Evolutionary conservation across 2,113 vertebrate genomes (phyloP).

Genomic region (Hippoglossus stenolepis): DNA sequence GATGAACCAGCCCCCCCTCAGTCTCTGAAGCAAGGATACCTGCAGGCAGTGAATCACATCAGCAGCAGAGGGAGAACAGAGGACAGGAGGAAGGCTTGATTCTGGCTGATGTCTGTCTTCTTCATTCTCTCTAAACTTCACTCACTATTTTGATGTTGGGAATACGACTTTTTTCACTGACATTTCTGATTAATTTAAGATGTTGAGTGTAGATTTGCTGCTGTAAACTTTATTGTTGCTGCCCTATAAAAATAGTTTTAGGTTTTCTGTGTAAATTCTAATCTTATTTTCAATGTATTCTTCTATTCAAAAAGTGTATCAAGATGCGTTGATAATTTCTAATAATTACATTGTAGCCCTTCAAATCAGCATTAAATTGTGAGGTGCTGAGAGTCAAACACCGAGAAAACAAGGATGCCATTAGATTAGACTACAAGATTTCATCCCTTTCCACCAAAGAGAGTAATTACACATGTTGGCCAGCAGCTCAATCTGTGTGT

Average conservation of each 20-base stretch:
- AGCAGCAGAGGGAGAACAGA: not conserved
- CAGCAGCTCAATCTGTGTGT: constrained; percentile 16
- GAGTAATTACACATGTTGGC: constrained; percentile 18
- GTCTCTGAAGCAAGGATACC: not conserved
- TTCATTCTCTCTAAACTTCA: not conserved
- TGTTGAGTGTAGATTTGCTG: not conserved
- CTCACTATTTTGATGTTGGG: not conserved
- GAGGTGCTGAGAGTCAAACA: not conserved
- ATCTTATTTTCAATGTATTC: not conserved
- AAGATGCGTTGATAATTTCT: not conserved
- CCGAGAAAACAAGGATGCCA: not conserved
- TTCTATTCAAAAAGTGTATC: not conserved
- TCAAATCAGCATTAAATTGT: not conserved
- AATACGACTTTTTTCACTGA: not conserved
- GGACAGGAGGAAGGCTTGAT: not conserved
- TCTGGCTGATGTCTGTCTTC: not conserved
- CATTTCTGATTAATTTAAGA: not conserved
- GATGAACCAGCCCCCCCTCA: not conserved
- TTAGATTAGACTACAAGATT: constrained; percentile 2
- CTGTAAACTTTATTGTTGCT: not conserved
- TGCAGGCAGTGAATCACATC: constrained; percentile 1
- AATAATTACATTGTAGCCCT: not conserved
- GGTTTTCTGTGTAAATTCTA: not conserved
- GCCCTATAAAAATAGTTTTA: not conserved
- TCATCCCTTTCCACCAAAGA: constrained; percentile 8